Base-by-base conservation (phyloP, 2,888 invertebrate genomes). In the Tenthredo livida region DNA sequence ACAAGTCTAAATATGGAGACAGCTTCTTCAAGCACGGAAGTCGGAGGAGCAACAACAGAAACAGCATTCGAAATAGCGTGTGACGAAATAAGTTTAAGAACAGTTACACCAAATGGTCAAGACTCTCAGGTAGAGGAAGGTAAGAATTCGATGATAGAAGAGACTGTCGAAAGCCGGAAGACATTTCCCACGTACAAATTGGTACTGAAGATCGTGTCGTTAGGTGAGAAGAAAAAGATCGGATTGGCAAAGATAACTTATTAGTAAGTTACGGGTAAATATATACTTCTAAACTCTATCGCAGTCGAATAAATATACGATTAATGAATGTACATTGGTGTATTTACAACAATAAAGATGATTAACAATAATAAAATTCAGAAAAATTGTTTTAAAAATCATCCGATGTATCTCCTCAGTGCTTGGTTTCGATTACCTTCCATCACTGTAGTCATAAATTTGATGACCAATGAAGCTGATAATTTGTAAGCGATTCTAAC, bases 401-500 rank as follows among this genome's bases (percentile, higher is more conserved):
- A 91, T 86, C 88, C 89, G 84, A 90, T 86, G 78, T 90, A 91
- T 87, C 88, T 89, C 21, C 89, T 89, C 40, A 91, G 86, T 0
- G 89, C 90, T 43, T 86, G 88, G 80, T 86, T 89, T 29, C 90
- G 88, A 84, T 90, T 90, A 40, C 88, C 86, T 84, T 90, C 89
- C 90, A 91, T 91, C 10, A 89, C 84, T 50, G 86, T 89, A 21
- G 88, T 89, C 86, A 91, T 89, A 84, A 88, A 88, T 25, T 88
- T 84, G 54, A 90, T 84, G 2, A 90, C 87, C 17, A 89, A 85
- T 2, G 85, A 85, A 0, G 89, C 88, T 0, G 90, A 91, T 15
- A 90, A 58, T 54, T 89, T 86, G 21, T 90, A 88, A 33, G 90
- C 85, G 40, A 90, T 80, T 86, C 89, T 93, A 15, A 96, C 88